phyloP scores from a whole-genome alignment of 2,888 invertebrate species.

The Lymantria monacha region DNA sequence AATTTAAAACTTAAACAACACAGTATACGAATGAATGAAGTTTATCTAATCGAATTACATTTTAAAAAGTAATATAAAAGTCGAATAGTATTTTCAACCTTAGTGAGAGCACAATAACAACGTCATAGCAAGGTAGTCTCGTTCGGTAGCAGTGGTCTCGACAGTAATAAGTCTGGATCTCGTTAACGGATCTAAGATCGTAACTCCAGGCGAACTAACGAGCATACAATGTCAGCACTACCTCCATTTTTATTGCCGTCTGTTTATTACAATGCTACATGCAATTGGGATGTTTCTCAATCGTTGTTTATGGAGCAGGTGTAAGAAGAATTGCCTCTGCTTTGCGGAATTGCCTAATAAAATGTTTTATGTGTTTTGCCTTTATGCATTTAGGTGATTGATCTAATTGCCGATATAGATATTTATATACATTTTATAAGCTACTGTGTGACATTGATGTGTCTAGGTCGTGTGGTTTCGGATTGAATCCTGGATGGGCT shows the following conservation, averaged over 20 bases:
- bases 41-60: no score
- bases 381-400: background rate
- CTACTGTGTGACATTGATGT: no score
- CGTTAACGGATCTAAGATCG: constrained; percentile 53
- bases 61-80: background rate
- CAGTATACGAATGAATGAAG: no score
- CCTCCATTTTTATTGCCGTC: constrained; percentile 32
- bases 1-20: no score
- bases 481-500: no score
- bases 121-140: constrained; percentile 46
- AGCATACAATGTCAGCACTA: constrained; percentile 44
- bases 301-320: constrained; percentile 26
- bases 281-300: constrained; percentile 31
- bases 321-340: constrained; percentile 2
- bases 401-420: no score
- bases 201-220: constrained; percentile 50
- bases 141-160: constrained; percentile 29
- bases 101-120: constrained; percentile 48
- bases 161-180: constrained; percentile 53
- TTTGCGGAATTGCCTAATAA: background rate
- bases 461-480: no score
- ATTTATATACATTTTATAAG: no score
- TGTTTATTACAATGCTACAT: constrained; percentile 35
- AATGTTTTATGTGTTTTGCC: background rate
- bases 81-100: constrained; percentile 19